A percentile compares a stretch with the other conserved stretches of the same genome.
Conservation (phyloP, 2,888 invertebrate species). For the Torymus texanus region DNA sequence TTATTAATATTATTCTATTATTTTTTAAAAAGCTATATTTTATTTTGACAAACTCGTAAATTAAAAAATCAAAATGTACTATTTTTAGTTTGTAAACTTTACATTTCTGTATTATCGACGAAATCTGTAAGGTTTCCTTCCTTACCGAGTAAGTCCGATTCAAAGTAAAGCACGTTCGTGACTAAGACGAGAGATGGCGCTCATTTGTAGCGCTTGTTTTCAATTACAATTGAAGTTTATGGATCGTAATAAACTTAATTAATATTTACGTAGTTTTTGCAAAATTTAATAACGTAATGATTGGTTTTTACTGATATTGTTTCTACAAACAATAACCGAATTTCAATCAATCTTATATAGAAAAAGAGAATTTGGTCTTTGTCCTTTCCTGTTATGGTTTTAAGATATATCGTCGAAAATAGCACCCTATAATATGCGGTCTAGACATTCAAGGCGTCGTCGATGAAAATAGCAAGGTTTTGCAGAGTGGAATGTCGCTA, state of each 20-base stretch:
- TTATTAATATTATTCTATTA: too few relatives aligned
- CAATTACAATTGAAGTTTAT: background rate
- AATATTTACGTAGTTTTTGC: too few relatives aligned
- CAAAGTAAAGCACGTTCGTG: background rate
- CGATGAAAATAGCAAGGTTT: slow-evolving; percentile 67
- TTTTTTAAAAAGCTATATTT: too few relatives aligned
- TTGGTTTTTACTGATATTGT: background rate
- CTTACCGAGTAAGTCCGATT: background rate
- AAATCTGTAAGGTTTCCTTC: background rate
- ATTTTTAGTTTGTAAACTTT: too few relatives aligned
- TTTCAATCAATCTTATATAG: too few relatives aligned
- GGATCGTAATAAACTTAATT: too few relatives aligned
- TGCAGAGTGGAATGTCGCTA: slow-evolving; percentile 50
- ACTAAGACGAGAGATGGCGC: slow-evolving; percentile 30
- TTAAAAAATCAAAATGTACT: too few relatives aligned
- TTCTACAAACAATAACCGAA: too few relatives aligned
- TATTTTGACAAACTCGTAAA: too few relatives aligned
- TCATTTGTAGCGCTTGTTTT: slow-evolving; percentile 3
- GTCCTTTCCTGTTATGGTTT: slow-evolving; percentile 63
- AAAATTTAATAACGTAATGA: background rate
- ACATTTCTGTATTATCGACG: too few relatives aligned
- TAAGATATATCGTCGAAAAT: slow-evolving; percentile 65
- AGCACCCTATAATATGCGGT: slow-evolving; percentile 61
- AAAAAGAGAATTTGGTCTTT: too few relatives aligned
- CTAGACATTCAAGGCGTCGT: slow-evolving; percentile 65